Evolutionary conservation across 23 tunicate genomes (phyloP).

Genomic region (Aplidium turbinatum): DNA sequence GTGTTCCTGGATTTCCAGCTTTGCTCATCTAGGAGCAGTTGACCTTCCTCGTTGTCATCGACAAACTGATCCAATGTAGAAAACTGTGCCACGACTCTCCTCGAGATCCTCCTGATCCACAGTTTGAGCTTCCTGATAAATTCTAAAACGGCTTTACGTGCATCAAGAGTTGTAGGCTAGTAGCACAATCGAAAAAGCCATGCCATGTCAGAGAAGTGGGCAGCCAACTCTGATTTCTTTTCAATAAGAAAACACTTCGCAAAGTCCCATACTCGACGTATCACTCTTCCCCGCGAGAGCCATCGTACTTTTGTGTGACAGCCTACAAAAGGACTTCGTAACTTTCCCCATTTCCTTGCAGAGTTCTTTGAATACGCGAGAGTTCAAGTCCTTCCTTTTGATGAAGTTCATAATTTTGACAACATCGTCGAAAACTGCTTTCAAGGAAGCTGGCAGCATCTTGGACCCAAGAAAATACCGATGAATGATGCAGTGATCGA

Average conservation of each 20-base stretch:
- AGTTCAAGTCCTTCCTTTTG: slow-evolving; percentile 20
- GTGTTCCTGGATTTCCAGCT: slow-evolving; percentile 22
- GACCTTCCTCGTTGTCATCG: slow-evolving; percentile 8
- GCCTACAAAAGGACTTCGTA: slow-evolving; percentile 15
- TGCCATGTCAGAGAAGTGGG: slow-evolving; percentile 18
- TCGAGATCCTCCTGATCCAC: slow-evolving; percentile 33
- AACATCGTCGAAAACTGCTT: slow-evolving; percentile 30
- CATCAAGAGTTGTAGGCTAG: slow-evolving; percentile 3
- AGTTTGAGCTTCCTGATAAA: slow-evolving; percentile 30
- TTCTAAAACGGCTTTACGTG: slow-evolving; percentile 7
- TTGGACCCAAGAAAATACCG: slow-evolving; percentile 16
- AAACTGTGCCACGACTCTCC: slow-evolving; percentile 31
- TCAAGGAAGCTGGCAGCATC: slow-evolving; percentile 28
- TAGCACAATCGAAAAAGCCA: slow-evolving; percentile 12
- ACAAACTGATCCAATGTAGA: slow-evolving; percentile 14
- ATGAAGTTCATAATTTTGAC: slow-evolving; percentile 19
- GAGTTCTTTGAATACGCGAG: neutral
- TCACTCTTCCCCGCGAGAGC: slow-evolving; percentile 21
- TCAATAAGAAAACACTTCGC: slow-evolving; percentile 22
- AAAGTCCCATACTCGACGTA: slow-evolving; percentile 12
- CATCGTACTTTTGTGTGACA: slow-evolving; percentile 15
- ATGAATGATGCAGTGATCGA: slow-evolving; percentile 12
- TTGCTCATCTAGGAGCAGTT: slow-evolving; percentile 21
- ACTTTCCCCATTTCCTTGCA: neutral
- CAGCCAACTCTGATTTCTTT: slow-evolving; percentile 24